Conservation (phyloP, 2,113 vertebrate species). For the Conger conger region DNA sequence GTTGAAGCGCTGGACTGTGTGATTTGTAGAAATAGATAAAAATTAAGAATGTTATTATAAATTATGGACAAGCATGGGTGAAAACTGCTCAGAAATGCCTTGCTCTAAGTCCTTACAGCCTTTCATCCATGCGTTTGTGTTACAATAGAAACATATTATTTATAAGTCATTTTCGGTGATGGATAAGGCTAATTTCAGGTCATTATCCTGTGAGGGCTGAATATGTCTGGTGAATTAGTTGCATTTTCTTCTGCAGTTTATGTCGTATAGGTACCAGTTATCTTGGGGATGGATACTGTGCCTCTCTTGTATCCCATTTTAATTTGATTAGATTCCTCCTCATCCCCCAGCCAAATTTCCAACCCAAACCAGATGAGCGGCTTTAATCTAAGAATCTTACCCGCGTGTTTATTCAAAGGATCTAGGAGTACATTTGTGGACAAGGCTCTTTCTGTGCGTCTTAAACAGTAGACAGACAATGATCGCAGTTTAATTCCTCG, state of each 20-base stretch:
- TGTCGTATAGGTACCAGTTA: slow-evolving; percentile 1
- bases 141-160: not conserved
- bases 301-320: slow-evolving; percentile 25
- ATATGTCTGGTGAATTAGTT: slow-evolving; percentile 9
- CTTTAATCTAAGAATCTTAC: slow-evolving; percentile 32
- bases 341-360: slow-evolving; percentile 18
- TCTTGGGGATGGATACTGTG: slow-evolving; percentile 18
- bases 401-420: slow-evolving; percentile 31
- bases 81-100: not conserved
- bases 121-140: not conserved
- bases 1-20: not conserved
- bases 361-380: slow-evolving; percentile 28
- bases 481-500: slow-evolving; percentile 10
- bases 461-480: slow-evolving; percentile 13
- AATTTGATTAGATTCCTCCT: slow-evolving; percentile 22
- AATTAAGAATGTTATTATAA: not conserved
- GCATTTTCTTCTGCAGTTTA: slow-evolving; percentile 2
- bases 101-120: not conserved
- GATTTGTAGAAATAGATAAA: not conserved
- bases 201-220: not conserved
- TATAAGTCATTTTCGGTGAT: not conserved
- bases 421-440: slow-evolving; percentile 6
- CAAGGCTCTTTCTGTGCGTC: not conserved
- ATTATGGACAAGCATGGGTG: not conserved
- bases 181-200: slow-evolving; percentile 8